Base-by-base conservation (phyloP, 2,797 vertebrate genomes). In the Siniperca obscura region DNA sequence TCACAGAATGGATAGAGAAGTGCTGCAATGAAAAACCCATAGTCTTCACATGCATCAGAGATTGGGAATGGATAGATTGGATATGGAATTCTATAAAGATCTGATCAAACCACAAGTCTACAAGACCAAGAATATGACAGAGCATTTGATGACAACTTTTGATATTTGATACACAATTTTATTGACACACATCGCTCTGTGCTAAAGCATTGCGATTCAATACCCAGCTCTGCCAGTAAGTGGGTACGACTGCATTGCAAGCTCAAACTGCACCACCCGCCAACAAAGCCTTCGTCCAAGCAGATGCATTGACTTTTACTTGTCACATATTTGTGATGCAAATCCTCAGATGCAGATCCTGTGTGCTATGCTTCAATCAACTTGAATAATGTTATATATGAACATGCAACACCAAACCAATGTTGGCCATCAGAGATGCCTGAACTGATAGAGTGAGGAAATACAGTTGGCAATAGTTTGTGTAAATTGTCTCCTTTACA, bases 401-500 rank as follows among this genome's bases (percentile, higher is more conserved):
- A 27, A 56, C 27, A 55, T 34, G 55, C 11, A 27, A 40, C 56
- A 57, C 21, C 40, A 56, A 19, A 60, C 53, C 4, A 14, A 2
- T 36, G 14, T 2, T 34, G 38, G 25, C 38, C 27, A 25, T 55
- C 46, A 50, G 19, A 56, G 42, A 53, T 56, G 42, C 57, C 50
- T 30, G 30, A 30, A 30, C 3, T 30, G 30, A 30, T 30, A 30
- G 30, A 30, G 30, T 30, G 30, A 30, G 30, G 30, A 30, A 30
- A 30, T 30, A 30, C 40, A 68, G n/a, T 30, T 30, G 50, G 34
- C 68, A 75, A 27, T 67, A 17, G n/a, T 66, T 65, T 62, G 27
- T 52, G 62, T 59, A 42, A 76, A 78, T 67, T 65, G 55, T 67
- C 64, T n/a, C 34, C 46, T 59, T 61, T 72, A 81, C 77, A 8